Evolutionary conservation across 2,797 vertebrate species (phyloP).

Genomic region (Manis pentadactyla): DNA sequence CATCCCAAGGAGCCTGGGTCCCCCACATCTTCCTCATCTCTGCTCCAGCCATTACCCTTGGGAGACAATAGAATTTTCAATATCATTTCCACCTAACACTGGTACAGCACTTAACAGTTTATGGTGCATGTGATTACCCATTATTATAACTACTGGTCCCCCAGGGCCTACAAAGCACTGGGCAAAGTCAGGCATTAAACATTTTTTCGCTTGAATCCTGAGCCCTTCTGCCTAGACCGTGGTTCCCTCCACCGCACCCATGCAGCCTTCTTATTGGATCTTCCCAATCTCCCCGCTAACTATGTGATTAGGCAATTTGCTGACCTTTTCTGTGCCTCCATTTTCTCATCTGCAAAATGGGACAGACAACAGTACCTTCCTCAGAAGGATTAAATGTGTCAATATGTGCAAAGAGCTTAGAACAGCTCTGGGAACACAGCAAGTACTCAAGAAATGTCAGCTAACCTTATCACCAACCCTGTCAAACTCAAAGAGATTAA

Average conservation of each 20-base stretch:
- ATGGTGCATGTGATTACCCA: neutral
- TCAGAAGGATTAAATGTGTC: neutral
- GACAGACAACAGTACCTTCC: neutral
- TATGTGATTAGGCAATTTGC: neutral
- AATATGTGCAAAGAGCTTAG: neutral
- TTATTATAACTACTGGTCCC: neutral
- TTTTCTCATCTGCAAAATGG: constrained; percentile 25
- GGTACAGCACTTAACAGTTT: neutral
- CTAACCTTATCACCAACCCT: neutral
- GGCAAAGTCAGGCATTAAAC: neutral
- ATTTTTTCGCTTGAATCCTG: neutral
- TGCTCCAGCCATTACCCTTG: neutral
- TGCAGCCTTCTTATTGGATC: neutral
- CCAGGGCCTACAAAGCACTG: neutral
- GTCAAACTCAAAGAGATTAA: neutral
- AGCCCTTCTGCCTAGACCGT: neutral
- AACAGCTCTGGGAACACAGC: neutral
- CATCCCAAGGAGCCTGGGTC: neutral
- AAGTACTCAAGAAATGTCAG: neutral
- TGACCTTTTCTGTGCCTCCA: neutral
- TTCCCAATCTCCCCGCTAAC: no score
- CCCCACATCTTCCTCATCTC: neutral
- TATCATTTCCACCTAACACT: neutral
- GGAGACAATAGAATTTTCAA: neutral
- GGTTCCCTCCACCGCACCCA: neutral